phyloP scores from a whole-genome alignment of 2,113 vertebrate species.

The Chlorodrepanis virens region DNA sequence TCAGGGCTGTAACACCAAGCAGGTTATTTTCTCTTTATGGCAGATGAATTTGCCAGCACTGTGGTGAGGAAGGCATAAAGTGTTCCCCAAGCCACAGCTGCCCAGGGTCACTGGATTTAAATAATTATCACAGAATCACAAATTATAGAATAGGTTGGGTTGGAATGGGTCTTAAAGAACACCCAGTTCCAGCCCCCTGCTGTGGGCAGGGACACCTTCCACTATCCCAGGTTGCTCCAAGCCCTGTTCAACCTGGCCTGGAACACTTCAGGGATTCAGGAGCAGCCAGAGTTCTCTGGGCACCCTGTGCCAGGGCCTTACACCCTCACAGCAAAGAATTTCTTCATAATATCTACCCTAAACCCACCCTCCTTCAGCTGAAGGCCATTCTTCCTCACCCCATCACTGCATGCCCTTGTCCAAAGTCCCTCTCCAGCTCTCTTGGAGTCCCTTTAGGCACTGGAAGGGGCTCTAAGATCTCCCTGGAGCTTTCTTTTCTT shows the following conservation, averaged over 20 bases:
- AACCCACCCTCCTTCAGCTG: not conserved
- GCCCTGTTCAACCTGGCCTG: rapidly evolving
- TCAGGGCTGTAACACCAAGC: not conserved
- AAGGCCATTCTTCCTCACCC: not conserved
- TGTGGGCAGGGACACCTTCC: not conserved
- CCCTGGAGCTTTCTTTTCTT: not conserved
- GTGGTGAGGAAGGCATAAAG: not conserved
- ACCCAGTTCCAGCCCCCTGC: not conserved
- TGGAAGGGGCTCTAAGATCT: not conserved
- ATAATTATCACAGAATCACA: not conserved
- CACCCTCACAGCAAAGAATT: not conserved
- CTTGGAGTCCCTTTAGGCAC: not conserved
- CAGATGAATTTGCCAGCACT: not conserved
- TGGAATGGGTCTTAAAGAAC: not conserved
- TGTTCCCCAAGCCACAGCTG: not conserved
- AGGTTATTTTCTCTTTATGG: not conserved
- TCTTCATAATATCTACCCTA: not conserved
- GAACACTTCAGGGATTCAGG: not conserved
- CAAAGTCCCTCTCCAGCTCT: not conserved
- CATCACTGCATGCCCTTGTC: not conserved
- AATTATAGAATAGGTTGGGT: not conserved
- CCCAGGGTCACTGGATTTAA: not conserved
- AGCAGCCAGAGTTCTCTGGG: not conserved
- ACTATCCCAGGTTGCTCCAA: not conserved
- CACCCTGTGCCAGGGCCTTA: not conserved